Evolutionary conservation across 2,888 invertebrate genomes (phyloP), one percentile per base, ranked within the genome.

Genomic region (Allophyes oxyacanthae): DNA sequence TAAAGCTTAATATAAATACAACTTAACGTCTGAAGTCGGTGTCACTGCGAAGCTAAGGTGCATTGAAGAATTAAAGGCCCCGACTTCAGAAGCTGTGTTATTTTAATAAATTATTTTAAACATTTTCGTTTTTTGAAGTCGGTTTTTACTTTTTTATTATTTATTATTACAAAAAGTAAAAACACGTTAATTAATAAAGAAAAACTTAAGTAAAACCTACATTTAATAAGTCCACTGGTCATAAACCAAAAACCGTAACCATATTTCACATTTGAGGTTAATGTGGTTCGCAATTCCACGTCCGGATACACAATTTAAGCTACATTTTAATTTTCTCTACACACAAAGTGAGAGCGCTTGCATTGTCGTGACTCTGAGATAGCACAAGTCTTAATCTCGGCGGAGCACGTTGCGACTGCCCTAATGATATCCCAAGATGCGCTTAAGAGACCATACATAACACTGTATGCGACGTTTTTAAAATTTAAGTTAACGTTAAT

Each of bases 401-500:
- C 81, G 83, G 87, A 85, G 88, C 84, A 78, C 83, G 74, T 84
- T 85, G 77, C 83, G 72, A 84, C 86, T 87, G 86, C 83, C 86
- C 89, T 94, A 94, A 94, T 92, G 94, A 93, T 93, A 93, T 92
- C 91, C 89, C 88, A 84, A 88, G 90, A 88, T 85, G 85, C 90
- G 85, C 88, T 92, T 92, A 92, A 92, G 89, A 89, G 87, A 85
- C 89, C 93, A 92, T 93, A 92, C 86, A 92, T 93, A 90, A 92
- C 91, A 87, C 87, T 94, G 85, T 90, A 92, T 87, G 92, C 85
- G 94, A 94, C 93, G 84, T 93, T 94, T 94, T 94, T 91, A 89
- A 90, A 93, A 94, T 93, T 92, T 94, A 94, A 92, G 86, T 83
- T 91, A 88, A 89, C 91, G 80, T 84, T 92, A 92, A 92, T 92